Evolutionary conservation across 2,888 invertebrate species (phyloP), one percentile per base, ranked within the genome.

Genomic region (Sesia apiformis): DNA sequence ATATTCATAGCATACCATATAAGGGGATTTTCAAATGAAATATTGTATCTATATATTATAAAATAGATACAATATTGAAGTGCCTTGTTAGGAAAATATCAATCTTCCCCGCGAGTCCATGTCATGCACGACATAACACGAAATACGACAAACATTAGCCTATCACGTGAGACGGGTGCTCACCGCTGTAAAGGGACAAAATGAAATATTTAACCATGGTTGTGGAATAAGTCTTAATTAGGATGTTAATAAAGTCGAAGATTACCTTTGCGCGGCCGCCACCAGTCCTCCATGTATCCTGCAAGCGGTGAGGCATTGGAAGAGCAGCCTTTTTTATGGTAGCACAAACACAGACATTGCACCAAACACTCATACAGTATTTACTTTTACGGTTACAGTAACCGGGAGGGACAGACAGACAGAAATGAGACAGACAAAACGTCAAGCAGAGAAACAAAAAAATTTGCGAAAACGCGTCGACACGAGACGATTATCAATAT

Each of bases 251-350:
- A 78, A 74, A 74, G 74, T 75, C 86, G 65, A 73, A 92, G 5
- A 91, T 93, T 94, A 97, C 97, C 97, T 97, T 97, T 97, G 86
- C 97, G 94, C 86, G 97, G 97, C 92, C 96, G 94, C 96, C 96
- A 97, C 97, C 97, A 97, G 93, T 97, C 96, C 95, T 97, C 97
- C 95, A 96, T 96, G 94, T 96, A 97, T 94, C 96, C 96, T 97
- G 95, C 95, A 95, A 96, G 94, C 91, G 94, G 93, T 91, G 95
- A 95, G 93, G 96, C 95, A 93, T 92, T 92, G 92, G 92, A 92
- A 92, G 92, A 92, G 84, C 88, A 85, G 90, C 90, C 90, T 90
- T 90, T 78, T 84, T 86, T 90, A 88, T 84, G 89, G 88, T 87
- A 90, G 90, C 90, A 90, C 90, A 86, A 90, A 90, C 88, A 90